Evolutionary conservation across 2,888 invertebrate species (phyloP).

Genomic region (Mesochorus sp.): DNA sequence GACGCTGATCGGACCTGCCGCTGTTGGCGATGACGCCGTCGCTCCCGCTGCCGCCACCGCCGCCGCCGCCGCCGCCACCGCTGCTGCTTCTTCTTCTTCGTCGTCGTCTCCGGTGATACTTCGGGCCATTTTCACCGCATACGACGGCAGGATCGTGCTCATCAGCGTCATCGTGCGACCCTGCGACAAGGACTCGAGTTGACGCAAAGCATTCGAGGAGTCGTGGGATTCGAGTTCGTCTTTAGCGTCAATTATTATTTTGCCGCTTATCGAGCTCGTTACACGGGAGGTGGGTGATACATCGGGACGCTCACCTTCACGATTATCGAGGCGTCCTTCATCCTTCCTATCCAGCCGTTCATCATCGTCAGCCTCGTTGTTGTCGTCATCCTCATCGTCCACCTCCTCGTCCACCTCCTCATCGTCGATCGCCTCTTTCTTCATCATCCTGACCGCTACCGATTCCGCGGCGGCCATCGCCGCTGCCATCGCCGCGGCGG

Average conservation of each 20-base stretch:
- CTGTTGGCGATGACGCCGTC: conserved; percentile 29
- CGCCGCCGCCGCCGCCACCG: conserved; percentile 50
- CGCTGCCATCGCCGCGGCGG: conserved; percentile 70
- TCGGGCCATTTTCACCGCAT: conserved; percentile 50
- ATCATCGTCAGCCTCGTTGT: conserved; percentile 78
- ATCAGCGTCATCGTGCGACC: conserved; percentile 86
- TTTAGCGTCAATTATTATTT: conserved; percentile 82
- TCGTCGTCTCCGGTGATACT: conserved; percentile 58
- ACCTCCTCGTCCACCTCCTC: conserved; percentile 77
- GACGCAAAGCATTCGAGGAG: conserved; percentile 87
- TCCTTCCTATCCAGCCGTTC: conserved; percentile 77
- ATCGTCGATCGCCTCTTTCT: conserved; percentile 64
- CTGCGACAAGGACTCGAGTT: conserved; percentile 91
- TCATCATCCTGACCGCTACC: conserved; percentile 25
- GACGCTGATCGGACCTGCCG: conserved; percentile 48
- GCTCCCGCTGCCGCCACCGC: conserved; percentile 29
- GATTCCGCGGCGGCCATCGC: conserved; percentile 82
- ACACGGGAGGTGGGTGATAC: conserved; percentile 62
- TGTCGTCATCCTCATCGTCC: conserved; percentile 70
- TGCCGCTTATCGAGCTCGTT: conserved; percentile 84
- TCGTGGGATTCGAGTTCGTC: conserved; percentile 84
- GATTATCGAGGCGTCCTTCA: conserved; percentile 64
- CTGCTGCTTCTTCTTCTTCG: conserved; percentile 57
- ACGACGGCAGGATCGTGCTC: conserved; percentile 64
- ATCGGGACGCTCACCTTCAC: conserved; percentile 71